Percentiles rank a stretch among this genome's conserved stretches.
Conservation (phyloP, 64 coral and sea anemone genomes). For the Montipora capricornis region DNA sequence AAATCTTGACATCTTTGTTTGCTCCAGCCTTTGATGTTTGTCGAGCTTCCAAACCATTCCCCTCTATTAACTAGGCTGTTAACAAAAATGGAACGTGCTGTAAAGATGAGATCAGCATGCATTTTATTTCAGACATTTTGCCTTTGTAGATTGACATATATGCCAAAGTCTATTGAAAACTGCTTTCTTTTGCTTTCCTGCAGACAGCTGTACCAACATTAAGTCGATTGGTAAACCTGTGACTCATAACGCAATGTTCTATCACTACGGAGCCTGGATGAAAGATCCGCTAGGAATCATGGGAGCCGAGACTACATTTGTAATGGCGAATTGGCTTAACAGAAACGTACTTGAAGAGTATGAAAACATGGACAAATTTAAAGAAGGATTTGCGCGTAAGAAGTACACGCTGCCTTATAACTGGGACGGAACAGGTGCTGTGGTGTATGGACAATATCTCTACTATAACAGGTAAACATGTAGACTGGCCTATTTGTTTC, state of each 20-base stretch:
- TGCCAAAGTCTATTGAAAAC: no score
- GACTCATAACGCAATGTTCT: neutral
- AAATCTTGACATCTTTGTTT: no score
- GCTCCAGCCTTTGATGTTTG: no score
- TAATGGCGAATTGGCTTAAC: neutral
- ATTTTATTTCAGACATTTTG: no score
- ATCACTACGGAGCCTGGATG: neutral
- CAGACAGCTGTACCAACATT: neutral
- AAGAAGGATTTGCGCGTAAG: slow-evolving; percentile 23
- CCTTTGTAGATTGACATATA: no score
- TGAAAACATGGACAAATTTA: slow-evolving; percentile 54
- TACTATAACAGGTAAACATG: slow-evolving; percentile 43
- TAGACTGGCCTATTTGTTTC: neutral
- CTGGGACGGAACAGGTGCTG: slow-evolving; percentile 35
- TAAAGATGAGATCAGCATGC: no score
- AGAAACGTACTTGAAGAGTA: slow-evolving; percentile 20
- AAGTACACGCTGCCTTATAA: slow-evolving; percentile 21
- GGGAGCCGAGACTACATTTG: slow-evolving; percentile 56
- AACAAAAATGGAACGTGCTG: no score
- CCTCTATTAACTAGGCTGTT: no score
- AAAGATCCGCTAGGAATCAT: neutral
- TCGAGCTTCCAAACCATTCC: no score
- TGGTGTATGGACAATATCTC: slow-evolving; percentile 33
- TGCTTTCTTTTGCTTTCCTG: neutral
- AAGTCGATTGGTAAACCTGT: neutral